These are phyloP conservation scores for Ascidia mentula DNA, from an alignment of 23 tunicate species.

Conservation along the genomic window DNA sequence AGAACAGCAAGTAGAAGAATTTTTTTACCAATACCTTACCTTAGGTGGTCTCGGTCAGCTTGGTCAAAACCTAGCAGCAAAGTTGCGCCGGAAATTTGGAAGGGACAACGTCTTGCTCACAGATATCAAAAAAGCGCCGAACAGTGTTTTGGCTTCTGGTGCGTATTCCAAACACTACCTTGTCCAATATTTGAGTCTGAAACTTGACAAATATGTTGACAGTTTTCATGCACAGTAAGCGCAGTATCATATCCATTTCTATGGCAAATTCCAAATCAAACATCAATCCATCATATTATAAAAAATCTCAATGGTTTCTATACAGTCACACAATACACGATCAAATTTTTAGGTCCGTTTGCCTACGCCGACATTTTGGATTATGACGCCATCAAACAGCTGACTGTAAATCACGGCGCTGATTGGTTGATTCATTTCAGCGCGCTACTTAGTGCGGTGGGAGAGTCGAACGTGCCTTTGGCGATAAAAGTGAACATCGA, in stretches of 20 bases:
- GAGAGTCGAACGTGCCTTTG: conserved; percentile 84
- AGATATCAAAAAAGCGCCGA: conserved; percentile 72
- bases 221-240: too few relatives aligned
- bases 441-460: conserved; percentile 87
- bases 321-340: too few relatives aligned
- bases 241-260: too few relatives aligned
- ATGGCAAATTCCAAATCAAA: background rate
- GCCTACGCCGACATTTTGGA: conserved; percentile 93
- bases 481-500: conserved; percentile 89
- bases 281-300: too few relatives aligned
- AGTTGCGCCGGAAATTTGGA: conserved; percentile 65
- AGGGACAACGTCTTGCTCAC: conserved; percentile 83
- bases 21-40: too few relatives aligned
- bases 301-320: too few relatives aligned
- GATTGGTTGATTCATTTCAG: conserved; percentile 95
- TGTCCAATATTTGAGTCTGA: too few relatives aligned
- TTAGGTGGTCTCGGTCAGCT: conserved; percentile 98
- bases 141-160: conserved; percentile 35
- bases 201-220: background rate
- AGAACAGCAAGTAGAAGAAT: too few relatives aligned
- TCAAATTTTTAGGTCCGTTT: conserved; percentile 83
- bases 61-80: conserved; percentile 79
- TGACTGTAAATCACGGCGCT: conserved; percentile 87
- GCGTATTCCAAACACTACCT: too few relatives aligned
- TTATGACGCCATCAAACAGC: conserved; percentile 36